Conservation (phyloP, 2,797 vertebrate species). For the Sardinella longiceps region DNA sequence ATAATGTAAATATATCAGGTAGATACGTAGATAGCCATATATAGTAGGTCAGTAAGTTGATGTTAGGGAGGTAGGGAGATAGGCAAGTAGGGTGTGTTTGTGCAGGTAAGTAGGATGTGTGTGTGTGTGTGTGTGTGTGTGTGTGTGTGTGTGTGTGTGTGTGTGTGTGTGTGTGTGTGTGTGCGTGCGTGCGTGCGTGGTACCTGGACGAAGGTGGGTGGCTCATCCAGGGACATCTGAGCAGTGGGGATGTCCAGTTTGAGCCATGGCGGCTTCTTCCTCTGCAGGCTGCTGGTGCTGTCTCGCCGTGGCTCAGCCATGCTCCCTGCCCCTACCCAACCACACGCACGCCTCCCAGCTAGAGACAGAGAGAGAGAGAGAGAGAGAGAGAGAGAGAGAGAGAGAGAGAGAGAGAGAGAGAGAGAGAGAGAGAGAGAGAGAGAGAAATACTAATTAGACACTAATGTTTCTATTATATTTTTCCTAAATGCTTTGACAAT, state of each 20-base stretch:
- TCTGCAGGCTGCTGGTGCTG: conserved; percentile 95
- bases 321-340: conserved; percentile 66
- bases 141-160: no score
- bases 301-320: conserved; percentile 90
- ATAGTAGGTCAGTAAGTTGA: no score
- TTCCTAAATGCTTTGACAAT: no score
- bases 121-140: no score
- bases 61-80: no score
- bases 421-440: background rate
- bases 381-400: background rate
- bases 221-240: conserved; percentile 81
- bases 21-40: no score
- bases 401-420: background rate
- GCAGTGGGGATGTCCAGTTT: conserved; percentile 88
- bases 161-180: no score
- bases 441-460: no score
- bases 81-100: no score
- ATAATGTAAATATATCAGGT: background rate
- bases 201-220: conserved; percentile 85
- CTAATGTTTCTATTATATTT: no score
- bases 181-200: background rate
- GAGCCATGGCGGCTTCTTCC: conserved; percentile 97
- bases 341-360: conserved; percentile 79
- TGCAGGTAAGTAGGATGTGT: no score
- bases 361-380: conserved; percentile 19